Evolutionary conservation across 1,140 invertebrate genomes (phyloP), one percentile per base, ranked within the genome.

Genomic region (Eumeta japonica): DNA sequence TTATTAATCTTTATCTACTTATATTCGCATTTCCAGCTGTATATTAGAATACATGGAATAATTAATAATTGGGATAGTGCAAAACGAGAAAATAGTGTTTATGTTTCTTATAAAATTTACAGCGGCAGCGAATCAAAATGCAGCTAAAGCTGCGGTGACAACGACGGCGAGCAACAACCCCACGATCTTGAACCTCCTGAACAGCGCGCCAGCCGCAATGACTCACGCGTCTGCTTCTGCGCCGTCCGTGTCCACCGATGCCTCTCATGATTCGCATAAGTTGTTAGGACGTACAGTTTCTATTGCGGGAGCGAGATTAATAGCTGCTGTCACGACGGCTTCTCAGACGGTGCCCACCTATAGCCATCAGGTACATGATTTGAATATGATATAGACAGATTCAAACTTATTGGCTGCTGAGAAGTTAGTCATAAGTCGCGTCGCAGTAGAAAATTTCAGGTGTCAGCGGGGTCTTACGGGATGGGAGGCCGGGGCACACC

Each of bases 181-280:
- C 9, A 84, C 85, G 9, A 88, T 88, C 51, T 71, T 87, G 38
- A 88, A 85, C 65, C 54, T 87, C 42, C 60, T 88, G 39, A 87
- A 88, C 53, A 88, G 84, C 52, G 83, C 82, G 28, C 83, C 86
- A 27, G 84, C 83, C 7, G 79, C 77, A 44, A 81, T 80, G 77
- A 79, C 80, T 10, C 82, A 81, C 41, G 67, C 63, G 44, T 71
- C 45, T 45, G 57, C 45, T 41, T 62, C 34, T 3, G 19, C 10
- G 3, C 5, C 34, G 43, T 50, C 44, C 32, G 46, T 43, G 35
- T 60, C 70, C 10, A 62, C 68, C 33, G 62, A 62, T 11, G 70
- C 65, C 37, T 41, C n/a, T 18, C 43, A 37, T 3, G 41, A 55
- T 0, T 57, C 62, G 16, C 65, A 73, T 43, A 20, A 9, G 7